Evolutionary conservation across 1,140 invertebrate genomes (phyloP), one percentile per base, ranked within the genome.

Genomic region (Brachionus sp.): DNA sequence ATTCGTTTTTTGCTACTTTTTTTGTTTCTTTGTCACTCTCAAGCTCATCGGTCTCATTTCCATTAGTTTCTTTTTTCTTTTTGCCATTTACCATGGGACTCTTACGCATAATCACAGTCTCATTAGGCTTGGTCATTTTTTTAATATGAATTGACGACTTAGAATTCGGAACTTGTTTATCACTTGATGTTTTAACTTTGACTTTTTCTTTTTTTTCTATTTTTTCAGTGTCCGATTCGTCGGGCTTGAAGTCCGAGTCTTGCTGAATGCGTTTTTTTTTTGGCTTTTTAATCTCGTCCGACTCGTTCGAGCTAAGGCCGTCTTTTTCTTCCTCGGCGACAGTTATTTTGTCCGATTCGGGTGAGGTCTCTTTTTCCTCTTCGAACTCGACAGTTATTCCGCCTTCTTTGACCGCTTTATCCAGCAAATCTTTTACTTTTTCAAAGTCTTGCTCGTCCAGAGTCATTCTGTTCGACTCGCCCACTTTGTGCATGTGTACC

Each of bases 351-450:
- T 39, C 33, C 6, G 66, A 37, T 23, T 39, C 66, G 13, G 66
- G n/a, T 16, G 66, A 70, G 9, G 35, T 70, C 16, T 70, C 66
- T 78, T 94, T 90, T 35, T 91, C 90, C 10, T 92, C 90, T 85
- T 91, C 91, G 12, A 85, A 82, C n/a, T 84, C 64, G 42, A 83
- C 84, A 83, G 91, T 91, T 70, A 92, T 93, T 86, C 92, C 92
- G 88, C 95, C 94, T 25, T 93, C 93, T 85, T 93, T 93, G 80
- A 95, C 90, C 25, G 94, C 94, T 86, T 93, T 91, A 85, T 94
- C 92, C 50, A 96, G 89, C 85, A 96, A 95, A 88, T 93, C 95
- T 86, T 93, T 92, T 10, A 94, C 94, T 84, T 94, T 91, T 62
- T 91, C 90, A 77, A 92, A 89, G 88, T 96, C 95, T 37, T 91